Evolutionary conservation across 2,113 vertebrate genomes (phyloP), one percentile per base, ranked within the genome.

Genomic region (Puntigrus tetrazona): DNA sequence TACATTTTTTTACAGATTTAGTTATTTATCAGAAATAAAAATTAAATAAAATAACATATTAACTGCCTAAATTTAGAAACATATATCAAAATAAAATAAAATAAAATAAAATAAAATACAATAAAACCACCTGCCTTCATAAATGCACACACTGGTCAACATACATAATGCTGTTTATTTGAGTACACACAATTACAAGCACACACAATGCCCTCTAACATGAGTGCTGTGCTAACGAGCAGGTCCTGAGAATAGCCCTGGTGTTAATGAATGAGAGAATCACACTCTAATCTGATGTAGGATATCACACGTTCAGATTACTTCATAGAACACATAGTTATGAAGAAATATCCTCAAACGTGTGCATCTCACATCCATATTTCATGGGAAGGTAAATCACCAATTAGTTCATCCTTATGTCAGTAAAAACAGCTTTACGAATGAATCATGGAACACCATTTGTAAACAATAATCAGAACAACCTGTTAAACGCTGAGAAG

Each of bases 201-300:
- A 86, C 69, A 65, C 55, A 34, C 22, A 13, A 36, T 25, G 31
- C 13, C 20, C 22, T 20, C 31, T 20, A 59, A 69, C 4, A 14
- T 45, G 34, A 18, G 41, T 79, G 65, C 34, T 29, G 36, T 79
- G 22, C 63, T 52, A 63, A 86, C 45, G 29, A 86, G 65, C 55
- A 63, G 57, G 67, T 63, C 65, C 75, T 86, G 52, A 79, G 82
- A 83, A 83, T 86, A 86, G 67, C 22, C 13, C 47, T 61, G 45
- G 81, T 65, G 43, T 65, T 79, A 86, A 83, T 74, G 52, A 72
- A 31, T 7, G 27, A 20, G 38, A 78, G 36, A 73, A 41, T 38
- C 75, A 59, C 75, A 63, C 55, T 29, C 9, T 31, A 20, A 65
- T 38, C 38, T 79, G n/a, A 63, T 41, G 16, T 7, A 65, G n/a